Evolutionary conservation across 2,113 vertebrate species (phyloP), one percentile per base, ranked within the genome.

Genomic region (Plotosus lineatus): DNA sequence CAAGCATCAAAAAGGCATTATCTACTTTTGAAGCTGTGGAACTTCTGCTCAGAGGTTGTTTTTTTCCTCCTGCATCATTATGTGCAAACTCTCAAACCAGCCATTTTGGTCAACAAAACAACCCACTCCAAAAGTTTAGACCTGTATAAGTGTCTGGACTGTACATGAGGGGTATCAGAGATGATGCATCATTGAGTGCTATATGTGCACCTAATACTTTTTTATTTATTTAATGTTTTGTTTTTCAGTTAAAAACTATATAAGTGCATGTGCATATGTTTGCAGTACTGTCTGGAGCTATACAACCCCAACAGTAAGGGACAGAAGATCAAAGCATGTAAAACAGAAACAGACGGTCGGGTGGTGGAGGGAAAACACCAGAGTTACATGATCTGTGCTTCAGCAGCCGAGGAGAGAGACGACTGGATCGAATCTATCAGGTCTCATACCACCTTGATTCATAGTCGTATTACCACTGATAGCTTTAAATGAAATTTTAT

Each of bases 301-400:
- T 97, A 95, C 90, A 95, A 94, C 90, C 95, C 96, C 75, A 92
- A 94, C 89, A 96, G 94, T 85, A 94, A 93, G 51, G 97, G 97
- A 21, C 95, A 97, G 91, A 98, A 95, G 85, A 96, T 99, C 85
- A 99, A 99, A 88, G 97, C 97, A 0, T 99, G 97, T 85, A 99
- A 99, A 90, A 98, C 96, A 0, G 97, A 96, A 0, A 96, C 95
- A 0, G 97, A 98, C n/a, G 97, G 97, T 21, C 91, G 95, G 21
- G 97, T 98, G 77, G 98, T 99, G 71, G 95, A 97, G 84, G 97
- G 98, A 31, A 99, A 98, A 23, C 98, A 99, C 50, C 93, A 96
- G 85, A 96, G 96, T 21, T 99, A 99, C 92, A 95, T 92, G 80
- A 97, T 99, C 90, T 98, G 96, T n/a, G 97, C 97, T 9, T 38